Percentiles rank a stretch among this genome's conserved stretches.
These are phyloP conservation scores for Glaucopsyche alexis DNA, from an alignment of 2,888 invertebrate species.

Conservation along the genomic window DNA sequence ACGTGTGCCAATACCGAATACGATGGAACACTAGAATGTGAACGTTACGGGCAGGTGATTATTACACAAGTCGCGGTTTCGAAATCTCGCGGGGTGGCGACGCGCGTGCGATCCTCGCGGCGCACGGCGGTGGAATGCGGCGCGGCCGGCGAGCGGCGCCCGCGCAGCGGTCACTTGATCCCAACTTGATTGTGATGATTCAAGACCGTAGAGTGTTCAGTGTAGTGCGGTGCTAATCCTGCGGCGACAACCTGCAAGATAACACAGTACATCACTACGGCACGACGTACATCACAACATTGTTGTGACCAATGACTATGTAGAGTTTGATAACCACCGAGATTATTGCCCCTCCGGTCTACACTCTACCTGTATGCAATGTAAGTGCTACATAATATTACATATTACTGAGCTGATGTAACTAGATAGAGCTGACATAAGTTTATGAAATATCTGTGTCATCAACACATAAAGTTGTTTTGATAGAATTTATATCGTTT, in stretches of 20 bases:
- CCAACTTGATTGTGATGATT: conserved; percentile 59
- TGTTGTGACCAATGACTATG: neutral
- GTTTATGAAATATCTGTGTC: neutral
- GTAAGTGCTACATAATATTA: neutral
- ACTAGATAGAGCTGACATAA: conserved; percentile 11
- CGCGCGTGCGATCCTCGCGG: conserved; percentile 47
- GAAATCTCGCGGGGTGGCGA: conserved; percentile 38
- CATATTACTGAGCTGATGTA: neutral
- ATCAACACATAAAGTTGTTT: neutral
- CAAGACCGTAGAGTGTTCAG: too few species aligned
- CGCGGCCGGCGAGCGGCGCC: conserved; percentile 42
- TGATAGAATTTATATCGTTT: neutral
- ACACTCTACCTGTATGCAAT: neutral
- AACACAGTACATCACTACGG: conserved; percentile 23
- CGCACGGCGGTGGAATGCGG: conserved; percentile 57
- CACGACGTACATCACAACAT: neutral
- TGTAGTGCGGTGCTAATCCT: conserved; percentile 39
- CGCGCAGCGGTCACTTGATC: conserved; percentile 55
- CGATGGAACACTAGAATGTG: conserved; percentile 46
- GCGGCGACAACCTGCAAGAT: conserved; percentile 43
- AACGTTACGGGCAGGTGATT: conserved; percentile 44
- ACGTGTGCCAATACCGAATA: conserved; percentile 46
- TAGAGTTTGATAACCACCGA: neutral
- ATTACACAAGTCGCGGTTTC: conserved; percentile 50
- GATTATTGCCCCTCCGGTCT: neutral